Conservation (phyloP, 2,888 invertebrate genomes). For the Drosophila neotestacea region DNA sequence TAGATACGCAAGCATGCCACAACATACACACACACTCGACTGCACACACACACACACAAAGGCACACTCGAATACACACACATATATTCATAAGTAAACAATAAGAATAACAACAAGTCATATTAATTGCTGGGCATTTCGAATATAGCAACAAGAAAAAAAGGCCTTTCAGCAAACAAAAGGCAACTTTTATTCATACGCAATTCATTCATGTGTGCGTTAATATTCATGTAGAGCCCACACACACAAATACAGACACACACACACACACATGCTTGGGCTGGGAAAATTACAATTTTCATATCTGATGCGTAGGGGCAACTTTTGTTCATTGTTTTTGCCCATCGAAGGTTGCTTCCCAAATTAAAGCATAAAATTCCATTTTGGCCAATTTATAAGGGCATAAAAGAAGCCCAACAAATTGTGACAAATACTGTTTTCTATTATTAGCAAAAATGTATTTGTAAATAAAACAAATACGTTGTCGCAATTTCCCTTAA, state of each 20-base stretch:
- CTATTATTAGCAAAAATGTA: conserved; percentile 10
- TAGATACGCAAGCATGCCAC: conserved; percentile 29
- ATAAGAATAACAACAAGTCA: conserved; percentile 35
- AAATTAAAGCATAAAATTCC: conserved; percentile 36
- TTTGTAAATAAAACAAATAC: background rate
- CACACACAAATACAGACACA: conserved; percentile 19
- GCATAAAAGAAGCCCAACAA: conserved; percentile 18
- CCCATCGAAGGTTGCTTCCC: conserved; percentile 36
- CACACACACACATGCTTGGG: conserved; percentile 34
- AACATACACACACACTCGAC: conserved; percentile 11
- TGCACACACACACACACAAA: conserved; percentile 1
- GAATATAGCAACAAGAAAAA: conserved; percentile 22
- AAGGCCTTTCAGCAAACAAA: conserved; percentile 41
- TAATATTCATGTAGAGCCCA: conserved; percentile 55
- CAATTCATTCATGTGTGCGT: conserved; percentile 39
- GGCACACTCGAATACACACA: conserved; percentile 1
- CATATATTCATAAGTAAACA: conserved; percentile 3
- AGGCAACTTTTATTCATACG: conserved; percentile 64
- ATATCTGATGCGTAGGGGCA: conserved; percentile 52
- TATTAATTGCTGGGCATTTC: conserved; percentile 47
- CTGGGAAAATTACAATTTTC: conserved; percentile 73
- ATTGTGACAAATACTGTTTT: conserved; percentile 11
- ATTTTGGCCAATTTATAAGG: conserved; percentile 27
- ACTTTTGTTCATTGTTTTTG: conserved; percentile 43
- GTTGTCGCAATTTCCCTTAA: no score